Evolutionary conservation across 2,888 invertebrate genomes (phyloP), one percentile per base, ranked within the genome.

Genomic region (Pyrocoelia pectoralis): DNA sequence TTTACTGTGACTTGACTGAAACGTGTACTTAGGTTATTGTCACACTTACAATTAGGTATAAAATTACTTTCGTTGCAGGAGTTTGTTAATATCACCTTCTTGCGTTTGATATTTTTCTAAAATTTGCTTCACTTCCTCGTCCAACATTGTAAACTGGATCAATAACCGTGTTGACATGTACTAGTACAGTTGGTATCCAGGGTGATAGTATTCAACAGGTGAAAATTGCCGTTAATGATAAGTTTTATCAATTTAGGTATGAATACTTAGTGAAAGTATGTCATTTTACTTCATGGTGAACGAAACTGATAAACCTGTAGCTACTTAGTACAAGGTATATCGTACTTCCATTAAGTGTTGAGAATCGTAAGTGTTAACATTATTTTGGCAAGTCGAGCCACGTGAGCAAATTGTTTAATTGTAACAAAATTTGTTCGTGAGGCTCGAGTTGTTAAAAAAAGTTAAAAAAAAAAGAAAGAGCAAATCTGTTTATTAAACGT

Each of bases 391-490:
- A 78, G 80, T 80, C 77, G 80, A 78, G 78, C 79, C 76, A 69
- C 73, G 77, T 79, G 78, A 74, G 77, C 76, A 80, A 79, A 78
- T 76, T 76, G n/a, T n/a, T n/a, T n/a, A n/a, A n/a, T 68, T 66
- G 9, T 1, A 43, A 70, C 66, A 58, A 56, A 72, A 75, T n/a
- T 78, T 80, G 77, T 75, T 75, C 80, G 80, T 78, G 76, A 74
- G 76, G 80, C 79, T 78, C 80, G 79, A 80, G 80, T 80, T 70
- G 79, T 74, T 56, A 54, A 38, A 58, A n/a, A n/a, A n/a, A n/a
- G n/a, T 19, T 57, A 8, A 18, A 12, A 40, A 10, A 19, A 38
- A 56, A 28, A 9, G n/a, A 46, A 54, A 28, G 1, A 8, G 13
- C 24, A 6, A 3, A 50, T 40, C n/a, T 43, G 15, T 43, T 64